Evolutionary conservation across 2,113 vertebrate species (phyloP).

Genomic region (Monopterus albus): DNA sequence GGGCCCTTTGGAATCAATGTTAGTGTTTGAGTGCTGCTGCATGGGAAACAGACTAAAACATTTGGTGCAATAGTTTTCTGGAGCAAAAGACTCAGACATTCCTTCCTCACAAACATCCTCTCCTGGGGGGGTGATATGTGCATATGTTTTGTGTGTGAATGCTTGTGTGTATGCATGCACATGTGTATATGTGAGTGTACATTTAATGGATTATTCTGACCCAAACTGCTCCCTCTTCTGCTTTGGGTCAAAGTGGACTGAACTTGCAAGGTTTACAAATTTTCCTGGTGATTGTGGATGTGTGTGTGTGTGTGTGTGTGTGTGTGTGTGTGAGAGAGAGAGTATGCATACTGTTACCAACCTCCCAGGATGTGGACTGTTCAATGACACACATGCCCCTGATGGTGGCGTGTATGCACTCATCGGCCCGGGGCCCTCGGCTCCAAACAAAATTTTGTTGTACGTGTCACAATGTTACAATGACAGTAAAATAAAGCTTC

Average conservation of each 20-base stretch:
- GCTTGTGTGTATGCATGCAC: constrained; percentile 11
- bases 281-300: constrained; percentile 1
- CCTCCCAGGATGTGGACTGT: too few relatives aligned
- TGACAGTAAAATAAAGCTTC: too few relatives aligned
- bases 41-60: constrained; percentile 66
- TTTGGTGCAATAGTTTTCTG: constrained; percentile 62
- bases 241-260: constrained; percentile 57
- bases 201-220: constrained; percentile 61
- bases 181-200: constrained; percentile 31
- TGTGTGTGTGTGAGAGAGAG: constrained; percentile 1
- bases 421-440: too few relatives aligned
- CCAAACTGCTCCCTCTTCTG: constrained; percentile 65
- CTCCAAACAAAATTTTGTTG: too few relatives aligned
- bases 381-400: constrained; percentile 1
- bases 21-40: constrained; percentile 22
- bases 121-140: constrained; percentile 62
- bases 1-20: constrained; percentile 5
- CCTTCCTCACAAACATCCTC: constrained; percentile 78
- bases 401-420: too few relatives aligned
- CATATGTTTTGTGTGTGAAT: constrained; percentile 31
- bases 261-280: constrained; percentile 32
- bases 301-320: constrained; percentile 5
- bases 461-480: too few relatives aligned
- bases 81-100: constrained; percentile 74
- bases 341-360: not conserved